A percentile compares a stretch with the other conserved stretches of the same genome.
phyloP scores from a whole-genome alignment of 2,113 vertebrate species.

The Trogon melanurus region DNA sequence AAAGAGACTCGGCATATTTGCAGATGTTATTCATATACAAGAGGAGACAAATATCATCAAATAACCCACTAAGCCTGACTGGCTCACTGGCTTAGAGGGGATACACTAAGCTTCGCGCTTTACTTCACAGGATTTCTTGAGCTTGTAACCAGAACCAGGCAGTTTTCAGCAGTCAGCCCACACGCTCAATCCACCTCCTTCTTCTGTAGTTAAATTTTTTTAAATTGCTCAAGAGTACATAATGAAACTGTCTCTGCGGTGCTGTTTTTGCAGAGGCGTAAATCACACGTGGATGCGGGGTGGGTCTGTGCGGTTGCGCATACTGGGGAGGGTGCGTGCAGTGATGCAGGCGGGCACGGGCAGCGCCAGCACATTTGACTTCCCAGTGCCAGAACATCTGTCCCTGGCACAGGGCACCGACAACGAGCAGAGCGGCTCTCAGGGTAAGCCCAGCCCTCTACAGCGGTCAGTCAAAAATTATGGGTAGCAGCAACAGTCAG shows the following conservation, averaged over 20 bases:
- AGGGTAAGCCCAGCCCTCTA: background rate
- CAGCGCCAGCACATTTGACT: background rate
- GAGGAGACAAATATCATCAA: slow-evolving; percentile 41
- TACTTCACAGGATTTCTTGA: background rate
- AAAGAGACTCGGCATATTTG: slow-evolving; percentile 8
- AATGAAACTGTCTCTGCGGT: background rate
- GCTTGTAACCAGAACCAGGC: slow-evolving; percentile 2
- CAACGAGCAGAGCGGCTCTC: background rate
- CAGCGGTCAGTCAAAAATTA: background rate
- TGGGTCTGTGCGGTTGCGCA: background rate
- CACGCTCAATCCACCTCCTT: background rate
- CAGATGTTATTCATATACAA: slow-evolving; percentile 55
- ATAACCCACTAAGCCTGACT: slow-evolving; percentile 32
- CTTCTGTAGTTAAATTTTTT: background rate
- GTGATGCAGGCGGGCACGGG: accelerated
- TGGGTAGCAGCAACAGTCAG: background rate
- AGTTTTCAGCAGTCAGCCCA: background rate
- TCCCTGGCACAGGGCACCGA: background rate
- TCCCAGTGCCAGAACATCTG: background rate
- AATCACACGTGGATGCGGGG: accelerated
- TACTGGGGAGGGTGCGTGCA: accelerated
- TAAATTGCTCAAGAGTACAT: background rate
- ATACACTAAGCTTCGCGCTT: background rate
- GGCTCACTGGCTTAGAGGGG: background rate
- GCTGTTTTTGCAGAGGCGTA: background rate